A percentile compares a stretch with the other conserved stretches of the same genome.
These are phyloP conservation scores for Nanorana parkeri DNA, from an alignment of 2,113 vertebrate species.

Conservation along the genomic window DNA sequence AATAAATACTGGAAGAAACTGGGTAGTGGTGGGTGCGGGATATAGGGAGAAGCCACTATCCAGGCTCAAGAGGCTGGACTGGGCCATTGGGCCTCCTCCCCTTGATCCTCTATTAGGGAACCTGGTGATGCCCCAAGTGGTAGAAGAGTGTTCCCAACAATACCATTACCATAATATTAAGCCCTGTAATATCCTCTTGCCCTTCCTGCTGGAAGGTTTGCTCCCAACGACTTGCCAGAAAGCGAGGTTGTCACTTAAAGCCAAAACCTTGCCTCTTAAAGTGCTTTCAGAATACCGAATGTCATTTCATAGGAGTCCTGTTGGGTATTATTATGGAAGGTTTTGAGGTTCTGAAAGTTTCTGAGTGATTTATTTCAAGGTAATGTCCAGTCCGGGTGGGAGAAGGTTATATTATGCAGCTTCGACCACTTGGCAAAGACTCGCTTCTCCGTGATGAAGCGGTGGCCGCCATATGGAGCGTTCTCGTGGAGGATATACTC, in stretches of 20 bases:
- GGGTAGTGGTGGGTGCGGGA: too few species aligned
- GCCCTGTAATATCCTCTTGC: too few species aligned
- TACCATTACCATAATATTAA: too few species aligned
- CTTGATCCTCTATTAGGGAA: too few species aligned
- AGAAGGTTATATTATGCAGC: slow-evolving; percentile 89
- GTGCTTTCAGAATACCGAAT: background rate
- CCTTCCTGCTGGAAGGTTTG: too few species aligned
- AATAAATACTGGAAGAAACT: too few species aligned
- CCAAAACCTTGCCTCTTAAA: background rate
- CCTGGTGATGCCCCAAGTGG: too few species aligned
- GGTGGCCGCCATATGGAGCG: slow-evolving; percentile 92
- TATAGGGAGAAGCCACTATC: too few species aligned
- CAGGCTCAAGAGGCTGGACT: too few species aligned
- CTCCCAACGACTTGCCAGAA: background rate
- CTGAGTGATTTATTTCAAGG: slow-evolving; percentile 73
- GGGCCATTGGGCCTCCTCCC: too few species aligned
- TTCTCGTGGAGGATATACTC: slow-evolving; percentile 95
- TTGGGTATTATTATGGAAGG: background rate
- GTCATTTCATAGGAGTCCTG: background rate
- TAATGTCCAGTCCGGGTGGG: slow-evolving; percentile 89
- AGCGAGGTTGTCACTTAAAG: background rate
- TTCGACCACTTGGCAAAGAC: slow-evolving; percentile 97
- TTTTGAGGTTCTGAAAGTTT: background rate
- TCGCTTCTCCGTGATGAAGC: slow-evolving; percentile 96
- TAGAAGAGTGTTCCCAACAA: too few species aligned